Percentiles rank a stretch among this genome's conserved stretches.
These are phyloP conservation scores for Trissonchulus latispiculum DNA, from an alignment of 2,888 invertebrate species.

Conservation along the genomic window DNA sequence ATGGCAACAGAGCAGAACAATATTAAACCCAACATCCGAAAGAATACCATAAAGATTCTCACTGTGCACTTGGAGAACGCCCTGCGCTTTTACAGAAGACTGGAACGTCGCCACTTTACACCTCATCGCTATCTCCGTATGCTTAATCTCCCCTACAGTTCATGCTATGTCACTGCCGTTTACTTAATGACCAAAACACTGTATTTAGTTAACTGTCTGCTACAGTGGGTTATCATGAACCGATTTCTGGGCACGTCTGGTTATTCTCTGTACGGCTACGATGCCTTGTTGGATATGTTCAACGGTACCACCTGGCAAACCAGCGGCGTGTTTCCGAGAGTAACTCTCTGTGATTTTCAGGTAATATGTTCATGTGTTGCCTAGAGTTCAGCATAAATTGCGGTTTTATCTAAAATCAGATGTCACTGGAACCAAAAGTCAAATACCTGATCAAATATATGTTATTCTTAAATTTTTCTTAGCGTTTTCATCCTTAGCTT, in stretches of 20 bases:
- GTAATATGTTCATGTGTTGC: too few species aligned
- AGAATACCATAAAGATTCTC: slow-evolving; percentile 37
- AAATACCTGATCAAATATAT: too few species aligned
- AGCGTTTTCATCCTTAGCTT: too few species aligned
- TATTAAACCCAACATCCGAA: slow-evolving; percentile 40
- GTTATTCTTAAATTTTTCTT: too few species aligned
- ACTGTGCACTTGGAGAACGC: slow-evolving; percentile 42
- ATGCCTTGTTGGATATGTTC: slow-evolving; percentile 35
- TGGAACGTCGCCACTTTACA: slow-evolving; percentile 31
- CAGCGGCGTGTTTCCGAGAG: slow-evolving; percentile 39
- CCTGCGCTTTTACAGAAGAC: slow-evolving; percentile 40
- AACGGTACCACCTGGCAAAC: slow-evolving; percentile 36
- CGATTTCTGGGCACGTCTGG: slow-evolving; percentile 28
- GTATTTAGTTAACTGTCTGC: slow-evolving; percentile 38
- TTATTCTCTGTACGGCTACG: slow-evolving; percentile 39
- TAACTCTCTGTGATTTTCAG: slow-evolving; percentile 40
- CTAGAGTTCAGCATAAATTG: too few species aligned
- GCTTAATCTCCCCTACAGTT: slow-evolving; percentile 41
- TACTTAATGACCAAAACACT: slow-evolving; percentile 40
- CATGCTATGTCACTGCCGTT: slow-evolving; percentile 39
- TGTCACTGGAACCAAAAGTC: too few species aligned
- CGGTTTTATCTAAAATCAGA: too few species aligned
- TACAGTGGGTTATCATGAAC: slow-evolving; percentile 40
- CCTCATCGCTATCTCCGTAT: slow-evolving; percentile 36
- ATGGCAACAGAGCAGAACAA: slow-evolving; percentile 42